Evolutionary conservation across 2,797 vertebrate genomes (phyloP), one percentile per base, ranked within the genome.

Genomic region (Ataeniobius toweri): DNA sequence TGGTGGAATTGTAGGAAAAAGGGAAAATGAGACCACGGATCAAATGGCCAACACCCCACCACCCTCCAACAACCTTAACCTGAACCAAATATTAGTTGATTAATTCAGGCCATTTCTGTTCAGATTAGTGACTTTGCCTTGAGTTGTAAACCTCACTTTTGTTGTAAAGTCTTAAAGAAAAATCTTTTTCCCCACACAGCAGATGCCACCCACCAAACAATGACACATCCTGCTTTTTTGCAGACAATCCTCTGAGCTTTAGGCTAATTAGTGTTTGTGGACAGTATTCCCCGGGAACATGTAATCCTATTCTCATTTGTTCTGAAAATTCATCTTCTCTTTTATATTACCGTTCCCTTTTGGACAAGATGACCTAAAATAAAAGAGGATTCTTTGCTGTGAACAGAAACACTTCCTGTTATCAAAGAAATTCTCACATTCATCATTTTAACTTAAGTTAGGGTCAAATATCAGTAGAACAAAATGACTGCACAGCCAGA

Each of bases 211-310:
- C 87, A 89, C 81, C 48, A 70, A 73, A 85, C 65, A 70, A 84
- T 65, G 70, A 80, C 36, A 80, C 77, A 53, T 79, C 55, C 79
- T 76, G 71, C 74, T 71, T 77, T 65, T 74, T 79, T 1, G 63
- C 80, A 87, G 82, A 88, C 77, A 76, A 82, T 53, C 68, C 85
- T 76, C 63, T 51, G 65, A 82, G 86, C 75, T 88, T 74, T 81
- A 61, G 78, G 82, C 81, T 92, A 90, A 93, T 91, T 85, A 86
- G 77, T 81, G 82, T 91, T 89, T 92, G 83, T 83, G 81, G 83
- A 86, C 24, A 56, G 61, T 82, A 63, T 85, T 92, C 85, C 83
- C 85, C 74, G 84, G 85, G 84, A 86, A 83, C 82, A 22, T 71
- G 73, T 85, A 83, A 93, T 88, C 83, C 78, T 78, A 61, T 55